Percentiles rank a stretch among this genome's conserved stretches.
phyloP scores from a whole-genome alignment of 2,888 invertebrate species.

The Mystacides longicornis region DNA sequence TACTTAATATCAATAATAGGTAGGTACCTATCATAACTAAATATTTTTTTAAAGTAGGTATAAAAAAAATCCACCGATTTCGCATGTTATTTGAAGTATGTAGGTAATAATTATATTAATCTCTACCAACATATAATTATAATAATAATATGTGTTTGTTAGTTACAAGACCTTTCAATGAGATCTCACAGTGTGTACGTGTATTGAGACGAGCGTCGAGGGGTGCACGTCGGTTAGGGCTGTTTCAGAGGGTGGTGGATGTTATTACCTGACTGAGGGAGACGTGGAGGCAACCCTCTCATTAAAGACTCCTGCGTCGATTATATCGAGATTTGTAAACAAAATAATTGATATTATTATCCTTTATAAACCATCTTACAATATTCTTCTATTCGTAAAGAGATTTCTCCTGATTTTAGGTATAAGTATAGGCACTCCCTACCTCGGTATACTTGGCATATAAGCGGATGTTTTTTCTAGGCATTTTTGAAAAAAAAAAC shows the following conservation, averaged over 20 bases:
- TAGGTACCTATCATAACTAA: conserved; percentile 8
- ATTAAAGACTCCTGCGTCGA: conserved; percentile 6
- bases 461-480: too few relatives aligned
- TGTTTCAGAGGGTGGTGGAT: neutral
- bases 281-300: conserved; percentile 3
- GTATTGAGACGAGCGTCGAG: neutral
- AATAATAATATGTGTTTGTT: too few relatives aligned
- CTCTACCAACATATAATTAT: too few relatives aligned
- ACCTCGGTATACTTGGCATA: too few relatives aligned
- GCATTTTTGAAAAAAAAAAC: too few relatives aligned
- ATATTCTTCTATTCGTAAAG: neutral
- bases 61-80: too few relatives aligned
- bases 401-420: too few relatives aligned
- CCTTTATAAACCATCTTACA: neutral
- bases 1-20: too few relatives aligned
- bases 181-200: conserved; percentile 10
- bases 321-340: conserved; percentile 2
- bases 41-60: too few relatives aligned
- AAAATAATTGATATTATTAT: conserved; percentile 1
- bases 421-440: too few relatives aligned
- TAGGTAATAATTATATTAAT: too few relatives aligned
- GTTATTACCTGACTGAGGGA: conserved; percentile 13
- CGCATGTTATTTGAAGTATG: too few relatives aligned
- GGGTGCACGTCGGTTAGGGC: conserved; percentile 3
- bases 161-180: conserved; percentile 26